Evolutionary conservation across 2,888 invertebrate species (phyloP), one percentile per base, ranked within the genome.

Genomic region (Habroteleia sp.): DNA sequence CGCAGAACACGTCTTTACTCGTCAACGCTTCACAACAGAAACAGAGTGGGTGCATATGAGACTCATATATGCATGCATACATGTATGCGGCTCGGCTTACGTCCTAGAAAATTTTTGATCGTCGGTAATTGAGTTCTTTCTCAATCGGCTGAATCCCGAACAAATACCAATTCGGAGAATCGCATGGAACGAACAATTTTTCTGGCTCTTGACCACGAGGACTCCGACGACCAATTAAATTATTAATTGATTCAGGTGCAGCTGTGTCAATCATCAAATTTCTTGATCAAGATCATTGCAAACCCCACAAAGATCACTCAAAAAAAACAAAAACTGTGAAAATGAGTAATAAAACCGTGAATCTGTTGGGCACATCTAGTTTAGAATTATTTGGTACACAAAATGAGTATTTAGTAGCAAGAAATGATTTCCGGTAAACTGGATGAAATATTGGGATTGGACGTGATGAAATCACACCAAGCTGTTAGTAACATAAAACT

Each of bases 121-220:
- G n/a, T n/a, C n/a, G n/a, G n/a, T n/a, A n/a, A n/a, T n/a, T n/a
- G n/a, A n/a, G n/a, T n/a, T n/a, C n/a, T n/a, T n/a, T n/a, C n/a
- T n/a, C n/a, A n/a, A n/a, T n/a, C n/a, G n/a, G n/a, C n/a, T n/a
- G n/a, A n/a, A n/a, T n/a, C n/a, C n/a, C n/a, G n/a, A n/a, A n/a
- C n/a, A n/a, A n/a, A n/a, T n/a, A n/a, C n/a, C 3, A 20, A 20
- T 20, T 3, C 20, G 20, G 3, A 20, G 20, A 20, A 20, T 20
- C 4, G 20, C 4, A 20, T 1, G 44, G 1, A 10, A 44, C 6
- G 27, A 44, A 14, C 44, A 44, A 14, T 3, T n/a, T 6, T 14
- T 44, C 13, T 44, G 44, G 44, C 13, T 44, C 25, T n/a, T 13
- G 44, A 27, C 44, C 44, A 1, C 25, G 44, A 44, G 44, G 44